These are phyloP conservation scores for Boleophthalmus pectinirostris DNA, from an alignment of 2,113 vertebrate genomes.

Conservation along the genomic window DNA sequence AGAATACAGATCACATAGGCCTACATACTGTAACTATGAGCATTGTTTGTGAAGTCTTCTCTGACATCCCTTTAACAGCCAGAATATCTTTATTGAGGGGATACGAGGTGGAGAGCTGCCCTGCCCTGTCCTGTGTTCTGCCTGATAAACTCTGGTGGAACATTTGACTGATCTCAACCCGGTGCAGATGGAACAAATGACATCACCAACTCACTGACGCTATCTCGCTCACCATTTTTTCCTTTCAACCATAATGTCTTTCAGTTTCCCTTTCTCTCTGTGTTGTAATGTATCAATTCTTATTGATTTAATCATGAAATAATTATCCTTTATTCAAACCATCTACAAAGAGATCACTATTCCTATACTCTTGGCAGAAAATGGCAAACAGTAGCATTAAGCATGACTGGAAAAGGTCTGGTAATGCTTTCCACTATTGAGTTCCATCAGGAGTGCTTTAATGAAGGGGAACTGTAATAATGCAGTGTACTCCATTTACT, in stretches of 20 bases:
- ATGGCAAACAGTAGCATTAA: constrained; percentile 36
- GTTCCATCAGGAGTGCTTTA: constrained; percentile 20
- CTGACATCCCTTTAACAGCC: constrained; percentile 47
- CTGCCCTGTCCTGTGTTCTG: constrained; percentile 54
- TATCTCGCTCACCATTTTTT: constrained; percentile 51
- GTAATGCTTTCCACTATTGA: constrained; percentile 27
- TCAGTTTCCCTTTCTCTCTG: constrained; percentile 17
- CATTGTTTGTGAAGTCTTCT: constrained; percentile 21
- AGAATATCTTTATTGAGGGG: constrained; percentile 61
- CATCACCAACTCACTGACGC: constrained; percentile 65
- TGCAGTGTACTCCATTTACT: constrained; percentile 20
- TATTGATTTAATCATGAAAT: constrained; percentile 63
- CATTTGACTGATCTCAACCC: constrained; percentile 65
- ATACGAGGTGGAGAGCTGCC: constrained; percentile 54
- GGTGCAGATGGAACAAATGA: constrained; percentile 74
- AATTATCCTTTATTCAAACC: constrained; percentile 49
- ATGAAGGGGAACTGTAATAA: constrained; percentile 26
- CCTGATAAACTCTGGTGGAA: constrained; percentile 69
- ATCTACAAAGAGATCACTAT: constrained; percentile 54
- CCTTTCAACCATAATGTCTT: constrained; percentile 20
- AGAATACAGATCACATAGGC: background rate
- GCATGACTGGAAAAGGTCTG: constrained; percentile 29
- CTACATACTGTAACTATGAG: background rate
- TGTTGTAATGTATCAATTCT: background rate
- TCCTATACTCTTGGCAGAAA: constrained; percentile 48